Evolutionary conservation across 2,888 invertebrate species (phyloP).

Genomic region (Zeuzera pyrina): DNA sequence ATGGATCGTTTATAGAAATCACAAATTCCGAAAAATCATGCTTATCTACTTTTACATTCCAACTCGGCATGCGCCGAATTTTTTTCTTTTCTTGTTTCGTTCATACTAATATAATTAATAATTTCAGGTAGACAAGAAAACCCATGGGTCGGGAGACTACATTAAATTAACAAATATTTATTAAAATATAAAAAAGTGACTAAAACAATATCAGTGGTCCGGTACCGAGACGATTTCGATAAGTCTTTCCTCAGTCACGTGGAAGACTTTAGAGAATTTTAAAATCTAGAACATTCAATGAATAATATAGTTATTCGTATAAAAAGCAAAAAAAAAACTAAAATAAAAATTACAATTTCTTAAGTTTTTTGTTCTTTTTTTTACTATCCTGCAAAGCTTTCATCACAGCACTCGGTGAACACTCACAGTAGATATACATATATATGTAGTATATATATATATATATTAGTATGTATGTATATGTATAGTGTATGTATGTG

Average conservation of each 20-base stretch:
- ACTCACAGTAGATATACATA: slow-evolving; percentile 56
- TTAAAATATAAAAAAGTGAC: slow-evolving; percentile 11
- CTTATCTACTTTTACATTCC: slow-evolving; percentile 34
- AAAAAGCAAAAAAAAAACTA: too few species aligned
- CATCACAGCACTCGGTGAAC: slow-evolving; percentile 70
- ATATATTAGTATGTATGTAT: slow-evolving; percentile 22
- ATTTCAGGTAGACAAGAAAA: slow-evolving; percentile 70
- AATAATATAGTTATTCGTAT: neutral
- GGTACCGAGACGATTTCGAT: slow-evolving; percentile 27
- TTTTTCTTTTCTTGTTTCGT: slow-evolving; percentile 51
- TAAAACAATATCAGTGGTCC: too few species aligned
- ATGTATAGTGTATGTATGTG: slow-evolving; percentile 17
- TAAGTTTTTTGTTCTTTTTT: slow-evolving; percentile 56
- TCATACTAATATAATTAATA: slow-evolving; percentile 71
- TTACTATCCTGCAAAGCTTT: slow-evolving; percentile 63
- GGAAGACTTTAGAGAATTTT: neutral
- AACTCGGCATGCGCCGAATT: slow-evolving; percentile 37
- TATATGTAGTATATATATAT: slow-evolving; percentile 32
- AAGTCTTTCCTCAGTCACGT: too few species aligned
- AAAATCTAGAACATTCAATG: neutral
- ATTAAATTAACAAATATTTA: slow-evolving; percentile 57
- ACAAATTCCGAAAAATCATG: slow-evolving; percentile 20
- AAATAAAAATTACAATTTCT: slow-evolving; percentile 60
- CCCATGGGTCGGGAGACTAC: slow-evolving; percentile 69
- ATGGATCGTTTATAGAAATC: slow-evolving; percentile 30